These are phyloP conservation scores for Nycticorax nycticorax DNA, from an alignment of 2,113 vertebrate species.

Conservation along the genomic window DNA sequence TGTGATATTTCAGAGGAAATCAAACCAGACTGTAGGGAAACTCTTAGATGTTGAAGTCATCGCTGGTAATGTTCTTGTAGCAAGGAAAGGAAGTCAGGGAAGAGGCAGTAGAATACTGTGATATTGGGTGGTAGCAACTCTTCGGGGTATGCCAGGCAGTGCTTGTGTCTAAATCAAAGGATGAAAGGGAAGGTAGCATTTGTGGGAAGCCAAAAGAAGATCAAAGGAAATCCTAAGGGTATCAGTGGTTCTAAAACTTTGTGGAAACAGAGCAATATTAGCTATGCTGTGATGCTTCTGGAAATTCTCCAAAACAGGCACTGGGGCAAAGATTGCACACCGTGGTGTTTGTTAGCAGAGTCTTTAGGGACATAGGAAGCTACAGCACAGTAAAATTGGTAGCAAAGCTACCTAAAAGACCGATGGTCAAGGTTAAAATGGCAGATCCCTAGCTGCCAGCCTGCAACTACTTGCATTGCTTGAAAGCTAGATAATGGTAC, in stretches of 20 bases:
- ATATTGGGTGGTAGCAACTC: background rate
- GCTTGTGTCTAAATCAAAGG: background rate
- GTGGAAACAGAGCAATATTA: background rate
- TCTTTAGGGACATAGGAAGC: background rate
- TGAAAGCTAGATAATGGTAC: background rate
- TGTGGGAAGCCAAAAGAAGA: background rate
- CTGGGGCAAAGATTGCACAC: background rate
- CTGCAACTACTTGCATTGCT: background rate
- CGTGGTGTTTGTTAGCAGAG: background rate
- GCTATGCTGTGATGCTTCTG: background rate
- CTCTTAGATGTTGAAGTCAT: background rate
- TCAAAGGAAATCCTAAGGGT: background rate
- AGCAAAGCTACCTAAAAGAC: background rate
- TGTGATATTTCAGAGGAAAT: background rate
- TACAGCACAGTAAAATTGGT: background rate
- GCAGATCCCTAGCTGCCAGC: background rate
- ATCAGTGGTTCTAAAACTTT: background rate
- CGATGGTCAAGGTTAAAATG: background rate
- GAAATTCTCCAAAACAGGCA: rapidly evolving
- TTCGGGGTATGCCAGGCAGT: background rate
- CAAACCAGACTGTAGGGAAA: background rate
- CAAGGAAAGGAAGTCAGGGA: background rate
- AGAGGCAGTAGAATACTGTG: background rate
- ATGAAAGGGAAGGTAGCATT: background rate
- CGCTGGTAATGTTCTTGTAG: background rate